Evolutionary conservation across 2,888 invertebrate species (phyloP), one percentile per base, ranked within the genome.

Genomic region (Oscheius myriophilus): DNA sequence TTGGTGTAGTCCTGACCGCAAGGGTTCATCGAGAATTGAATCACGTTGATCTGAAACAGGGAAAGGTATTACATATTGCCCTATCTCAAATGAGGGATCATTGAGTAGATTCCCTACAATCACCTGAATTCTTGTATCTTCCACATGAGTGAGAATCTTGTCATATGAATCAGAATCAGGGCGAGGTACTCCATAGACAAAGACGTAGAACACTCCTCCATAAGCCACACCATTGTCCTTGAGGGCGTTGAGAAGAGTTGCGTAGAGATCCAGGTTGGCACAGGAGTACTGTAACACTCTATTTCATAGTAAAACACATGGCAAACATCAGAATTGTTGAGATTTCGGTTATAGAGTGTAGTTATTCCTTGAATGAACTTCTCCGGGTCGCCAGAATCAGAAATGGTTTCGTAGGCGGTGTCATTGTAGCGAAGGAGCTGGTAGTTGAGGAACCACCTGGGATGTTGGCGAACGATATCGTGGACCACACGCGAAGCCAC

Each of bases 201-300:
- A 79, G 7, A 79, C 69, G 65, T 77, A 79, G 26, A 77, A 53
- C 0, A 77, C 71, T 57, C 79, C 79, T n/a, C 70, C 73, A 62
- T 68, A 72, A 63, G 67, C 51, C 9, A 70, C 57, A 16, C 51
- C 25, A 4, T 21, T 39, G 25, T 62, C 57, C 23, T 53, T 9
- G 26, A 72, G 57, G 18, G 70, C 54, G 23, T 25, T 14, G 55
- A 52, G 26, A 14, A 78, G 65, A 14, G 78, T 67, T 12, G 70
- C 51, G 52, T 73, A 73, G n/a, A 75, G 66, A 46, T 75, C 67
- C 11, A 78, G 55, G 12, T 67, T 62, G 18, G 65, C 21, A 53
- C 78, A 78, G 1, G 75, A 70, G n/a, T 73, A 71, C 72, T 72
- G 58, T 42, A 57, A 68, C 39, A 2, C 1, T 6, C 26, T 52